Conservation (phyloP, 64 coral and sea anemone species). For the Astreopora myriophthalma region DNA sequence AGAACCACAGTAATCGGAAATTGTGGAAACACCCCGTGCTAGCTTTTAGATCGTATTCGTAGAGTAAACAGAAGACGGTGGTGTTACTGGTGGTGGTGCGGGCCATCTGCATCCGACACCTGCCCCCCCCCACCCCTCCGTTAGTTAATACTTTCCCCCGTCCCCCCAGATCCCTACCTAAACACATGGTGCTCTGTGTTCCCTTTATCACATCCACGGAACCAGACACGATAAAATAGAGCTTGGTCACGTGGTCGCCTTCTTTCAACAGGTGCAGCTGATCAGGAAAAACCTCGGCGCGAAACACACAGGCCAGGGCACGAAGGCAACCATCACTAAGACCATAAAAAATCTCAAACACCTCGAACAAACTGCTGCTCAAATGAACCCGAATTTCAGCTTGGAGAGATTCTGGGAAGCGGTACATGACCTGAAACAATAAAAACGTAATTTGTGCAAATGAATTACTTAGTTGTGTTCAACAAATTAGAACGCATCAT, state of each 20-base stretch:
- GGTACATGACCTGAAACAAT: conserved; percentile 68
- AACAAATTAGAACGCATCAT: no score
- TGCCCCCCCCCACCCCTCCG: no score
- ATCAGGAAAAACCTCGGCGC: conserved; percentile 58
- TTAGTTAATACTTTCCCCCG: no score
- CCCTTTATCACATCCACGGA: conserved; percentile 72
- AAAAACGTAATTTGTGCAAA: neutral
- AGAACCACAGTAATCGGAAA: no score
- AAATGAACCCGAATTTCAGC: conserved; percentile 81
- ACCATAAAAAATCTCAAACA: conserved; percentile 68
- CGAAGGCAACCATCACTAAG: conserved; percentile 65
- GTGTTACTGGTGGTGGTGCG: no score
- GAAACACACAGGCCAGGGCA: conserved; percentile 69
- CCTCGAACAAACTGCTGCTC: conserved; percentile 52
- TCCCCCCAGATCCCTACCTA: conserved; percentile 53
- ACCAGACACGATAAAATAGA: conserved; percentile 85
- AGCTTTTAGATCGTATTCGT: no score
- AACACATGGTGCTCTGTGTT: conserved; percentile 43
- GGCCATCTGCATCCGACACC: no score
- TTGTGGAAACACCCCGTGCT: no score
- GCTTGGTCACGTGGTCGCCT: conserved; percentile 73
- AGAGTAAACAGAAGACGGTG: no score
- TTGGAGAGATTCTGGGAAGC: conserved; percentile 91
- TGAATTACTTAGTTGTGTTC: no score
- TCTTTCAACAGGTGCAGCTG: conserved; percentile 79